These are phyloP conservation scores for Arge pagana DNA, from an alignment of 2,888 invertebrate genomes.

Conservation along the genomic window DNA sequence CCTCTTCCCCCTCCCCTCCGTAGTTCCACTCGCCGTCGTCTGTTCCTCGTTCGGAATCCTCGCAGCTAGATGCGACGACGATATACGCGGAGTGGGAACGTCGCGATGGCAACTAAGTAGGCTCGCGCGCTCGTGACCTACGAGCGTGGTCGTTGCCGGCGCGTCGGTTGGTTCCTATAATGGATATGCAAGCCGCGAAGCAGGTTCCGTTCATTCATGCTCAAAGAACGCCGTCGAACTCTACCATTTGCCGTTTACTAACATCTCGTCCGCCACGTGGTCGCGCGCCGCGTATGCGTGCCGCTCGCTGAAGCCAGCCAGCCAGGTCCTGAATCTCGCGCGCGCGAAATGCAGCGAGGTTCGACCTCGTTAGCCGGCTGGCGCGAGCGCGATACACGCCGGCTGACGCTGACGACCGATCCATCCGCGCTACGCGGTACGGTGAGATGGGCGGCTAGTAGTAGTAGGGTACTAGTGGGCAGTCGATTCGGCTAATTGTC, in stretches of 20 bases:
- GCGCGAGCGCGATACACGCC: too few species aligned
- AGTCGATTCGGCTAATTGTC: too few species aligned
- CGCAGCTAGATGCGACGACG: too few species aligned
- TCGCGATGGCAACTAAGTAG: constrained; percentile 1
- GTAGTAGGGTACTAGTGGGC: too few species aligned
- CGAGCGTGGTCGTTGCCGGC: neutral
- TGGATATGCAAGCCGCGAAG: constrained; percentile 54
- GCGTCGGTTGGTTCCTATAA: constrained; percentile 45
- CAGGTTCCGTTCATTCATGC: constrained; percentile 58
- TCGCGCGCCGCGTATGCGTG: constrained; percentile 5
- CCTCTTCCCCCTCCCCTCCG: too few species aligned
- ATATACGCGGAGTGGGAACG: neutral
- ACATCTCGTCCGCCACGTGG: constrained; percentile 31
- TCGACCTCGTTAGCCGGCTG: constrained; percentile 16
- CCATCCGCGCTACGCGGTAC: too few species aligned
- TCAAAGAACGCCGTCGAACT: constrained; percentile 41
- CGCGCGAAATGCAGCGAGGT: constrained; percentile 18
- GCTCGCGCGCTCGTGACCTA: neutral
- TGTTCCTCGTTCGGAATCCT: too few species aligned
- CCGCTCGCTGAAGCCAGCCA: neutral
- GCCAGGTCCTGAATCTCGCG: constrained; percentile 27
- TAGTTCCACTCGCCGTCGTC: too few species aligned
- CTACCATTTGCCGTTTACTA: constrained; percentile 51
- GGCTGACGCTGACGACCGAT: too few species aligned
- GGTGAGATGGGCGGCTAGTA: too few species aligned